Evolutionary conservation across 1,140 invertebrate genomes (phyloP).

Genomic region (Drosophila bipectinata): DNA sequence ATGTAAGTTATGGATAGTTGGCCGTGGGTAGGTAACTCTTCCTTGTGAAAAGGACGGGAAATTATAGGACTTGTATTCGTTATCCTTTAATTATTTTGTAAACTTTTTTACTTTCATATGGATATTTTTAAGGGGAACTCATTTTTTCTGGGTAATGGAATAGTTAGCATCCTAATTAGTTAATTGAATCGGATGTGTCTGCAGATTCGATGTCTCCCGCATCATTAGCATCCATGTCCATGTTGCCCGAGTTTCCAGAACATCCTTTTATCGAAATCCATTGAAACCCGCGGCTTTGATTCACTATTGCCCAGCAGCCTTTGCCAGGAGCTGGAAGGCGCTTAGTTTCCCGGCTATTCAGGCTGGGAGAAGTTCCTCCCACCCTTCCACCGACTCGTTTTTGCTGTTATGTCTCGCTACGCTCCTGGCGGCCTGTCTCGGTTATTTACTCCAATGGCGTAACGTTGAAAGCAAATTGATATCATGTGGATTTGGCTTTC

Average conservation of each 20-base stretch:
- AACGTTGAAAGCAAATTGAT: constrained; percentile 82
- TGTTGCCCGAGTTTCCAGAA: constrained; percentile 2
- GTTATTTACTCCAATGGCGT: constrained; percentile 71
- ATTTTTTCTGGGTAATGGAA: neutral
- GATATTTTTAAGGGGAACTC: neutral
- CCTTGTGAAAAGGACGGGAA: neutral
- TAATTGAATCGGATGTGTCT: constrained; percentile 30
- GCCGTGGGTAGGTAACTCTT: constrained; percentile 30
- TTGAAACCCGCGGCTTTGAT: constrained; percentile 22
- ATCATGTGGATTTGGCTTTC: constrained; percentile 82
- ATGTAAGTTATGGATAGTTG: constrained; percentile 65
- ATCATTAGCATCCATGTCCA: constrained; percentile 19
- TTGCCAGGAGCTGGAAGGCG: constrained; percentile 45
- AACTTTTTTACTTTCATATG: neutral
- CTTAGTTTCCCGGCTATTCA: constrained; percentile 41
- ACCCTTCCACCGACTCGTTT: constrained; percentile 6
- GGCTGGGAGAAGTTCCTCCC: constrained; percentile 4
- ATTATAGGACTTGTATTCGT: too few species aligned
- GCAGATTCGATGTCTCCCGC: constrained; percentile 11
- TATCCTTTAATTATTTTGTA: too few species aligned
- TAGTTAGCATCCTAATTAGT: constrained; percentile 42
- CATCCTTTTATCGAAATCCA: constrained; percentile 16
- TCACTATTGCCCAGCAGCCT: neutral
- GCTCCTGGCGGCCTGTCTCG: constrained; percentile 50
- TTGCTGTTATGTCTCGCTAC: constrained; percentile 21